Percentiles rank a stretch among this genome's conserved stretches.
Conservation (phyloP, 2,113 vertebrate genomes). For the rabbit (Oryctolagus cuniculus) region DNA sequence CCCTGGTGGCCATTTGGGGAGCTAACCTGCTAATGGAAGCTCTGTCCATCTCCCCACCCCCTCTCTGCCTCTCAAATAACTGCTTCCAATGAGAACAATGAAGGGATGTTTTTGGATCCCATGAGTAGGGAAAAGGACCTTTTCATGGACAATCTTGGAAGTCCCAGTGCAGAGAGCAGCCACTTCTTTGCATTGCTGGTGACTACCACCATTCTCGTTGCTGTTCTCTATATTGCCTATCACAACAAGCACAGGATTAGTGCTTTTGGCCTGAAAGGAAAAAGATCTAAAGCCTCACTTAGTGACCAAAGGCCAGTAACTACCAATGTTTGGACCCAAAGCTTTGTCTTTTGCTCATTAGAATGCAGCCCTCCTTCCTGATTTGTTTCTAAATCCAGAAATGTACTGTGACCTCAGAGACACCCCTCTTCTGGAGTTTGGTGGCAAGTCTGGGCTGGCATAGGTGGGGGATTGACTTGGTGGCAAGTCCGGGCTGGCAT, state of each 20-base stretch:
- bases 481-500: background rate
- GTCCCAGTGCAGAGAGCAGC: slow-evolving; percentile 90
- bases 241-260: slow-evolving; percentile 98
- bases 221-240: slow-evolving; percentile 93
- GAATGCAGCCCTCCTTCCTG: slow-evolving; percentile 74
- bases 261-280: slow-evolving; percentile 95
- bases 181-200: slow-evolving; percentile 98
- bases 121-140: background rate
- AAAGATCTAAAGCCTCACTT: slow-evolving; percentile 87
- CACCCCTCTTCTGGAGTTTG: background rate
- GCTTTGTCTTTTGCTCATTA: slow-evolving; percentile 81
- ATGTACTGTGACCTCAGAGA: slow-evolving; percentile 63
- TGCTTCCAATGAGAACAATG: slow-evolving; percentile 55
- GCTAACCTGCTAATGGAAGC: no score
- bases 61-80: background rate
- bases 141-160: slow-evolving; percentile 33
- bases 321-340: slow-evolving; percentile 95
- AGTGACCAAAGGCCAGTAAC: slow-evolving; percentile 92
- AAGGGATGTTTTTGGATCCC: slow-evolving; percentile 20
- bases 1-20: no score
- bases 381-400: slow-evolving; percentile 73
- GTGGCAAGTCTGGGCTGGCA: background rate
- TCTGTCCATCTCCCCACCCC: no score
- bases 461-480: slow-evolving; percentile 44
- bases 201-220: slow-evolving; percentile 90